Evolutionary conservation across 2,797 vertebrate species (phyloP).

Genomic region (Hydrocynus forskahlii): DNA sequence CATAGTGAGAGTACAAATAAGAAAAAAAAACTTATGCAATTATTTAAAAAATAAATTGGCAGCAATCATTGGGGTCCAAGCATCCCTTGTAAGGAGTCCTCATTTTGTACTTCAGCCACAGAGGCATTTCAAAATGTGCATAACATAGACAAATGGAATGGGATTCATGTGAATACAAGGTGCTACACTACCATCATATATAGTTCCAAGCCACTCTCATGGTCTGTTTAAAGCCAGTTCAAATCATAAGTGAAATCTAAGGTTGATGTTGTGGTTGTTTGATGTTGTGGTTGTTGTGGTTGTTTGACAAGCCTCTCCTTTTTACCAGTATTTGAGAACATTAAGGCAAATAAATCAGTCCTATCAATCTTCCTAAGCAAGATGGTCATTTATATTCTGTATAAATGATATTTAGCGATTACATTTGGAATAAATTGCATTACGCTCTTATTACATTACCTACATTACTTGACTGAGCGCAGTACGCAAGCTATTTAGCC

Average conservation of each 20-base stretch:
- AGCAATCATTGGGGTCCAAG: background rate
- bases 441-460: background rate
- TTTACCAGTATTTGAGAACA: too few species aligned
- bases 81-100: background rate
- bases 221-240: background rate
- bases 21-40: conserved; percentile 14
- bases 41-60: conserved; percentile 32
- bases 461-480: background rate
- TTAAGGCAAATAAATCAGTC: too few species aligned
- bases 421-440: too few species aligned
- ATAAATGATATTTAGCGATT: too few species aligned
- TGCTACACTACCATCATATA: background rate
- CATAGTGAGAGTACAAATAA: conserved; percentile 28
- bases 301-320: too few species aligned
- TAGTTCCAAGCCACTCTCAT: background rate
- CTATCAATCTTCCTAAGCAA: background rate
- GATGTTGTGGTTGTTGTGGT: too few species aligned
- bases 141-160: too few species aligned
- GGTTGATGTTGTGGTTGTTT: too few species aligned
- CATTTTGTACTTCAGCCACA: background rate
- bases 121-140: too few species aligned
- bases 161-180: background rate
- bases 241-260: too few species aligned
- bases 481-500: background rate
- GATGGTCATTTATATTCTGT: too few species aligned